Evolutionary conservation across 2,113 vertebrate genomes (phyloP), one percentile per base, ranked within the genome.

Genomic region (Rhinolophus ferrumequinum): DNA sequence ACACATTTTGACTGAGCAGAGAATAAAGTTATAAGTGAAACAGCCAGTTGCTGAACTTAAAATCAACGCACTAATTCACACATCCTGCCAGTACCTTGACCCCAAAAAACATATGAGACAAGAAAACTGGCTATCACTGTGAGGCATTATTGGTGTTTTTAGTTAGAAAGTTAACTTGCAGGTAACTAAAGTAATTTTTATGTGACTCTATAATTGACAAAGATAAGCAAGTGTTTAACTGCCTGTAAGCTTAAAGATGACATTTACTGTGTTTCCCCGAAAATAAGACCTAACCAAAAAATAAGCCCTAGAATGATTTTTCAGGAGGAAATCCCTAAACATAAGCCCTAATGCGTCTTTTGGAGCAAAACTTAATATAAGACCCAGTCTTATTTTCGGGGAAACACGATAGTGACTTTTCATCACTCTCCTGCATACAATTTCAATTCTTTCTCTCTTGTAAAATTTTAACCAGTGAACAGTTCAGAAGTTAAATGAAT

Each of bases 61-160:
- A 70, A 50, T 47, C 47, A 10, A 8, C 87, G 62, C 41, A 3
- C 28, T 5, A 19, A 38, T 1, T 33, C 14, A 33, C 14, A 77
- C 4, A 8, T 6, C 9, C 77, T 16, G 3, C 35, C 77, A 10
- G 67, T 5, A 30, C 8, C 15, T 28, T 33, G 66, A 88, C 21
- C 33, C 35, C 58, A 19, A 2, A 56, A 60, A 24, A 62, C n/a
- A 8, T 3, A 33, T 0, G 22, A 38, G 30, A 67, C 0, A 15
- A 24, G 19, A 6, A 28, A 21, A 16, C 3, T 0, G 19, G 21
- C 58, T 33, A 30, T 52, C 3, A 0, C 1, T 15, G 8, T 14
- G 26, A 44, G 5, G 77, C 52, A 28, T 26, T 16, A 44, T 0
- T 24, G 24, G 76, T 35, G 21, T n/a, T n/a, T 26, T 54, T 19